Evolutionary conservation across 2,888 invertebrate species (phyloP).

Genomic region (Zygaena filipendulae): DNA sequence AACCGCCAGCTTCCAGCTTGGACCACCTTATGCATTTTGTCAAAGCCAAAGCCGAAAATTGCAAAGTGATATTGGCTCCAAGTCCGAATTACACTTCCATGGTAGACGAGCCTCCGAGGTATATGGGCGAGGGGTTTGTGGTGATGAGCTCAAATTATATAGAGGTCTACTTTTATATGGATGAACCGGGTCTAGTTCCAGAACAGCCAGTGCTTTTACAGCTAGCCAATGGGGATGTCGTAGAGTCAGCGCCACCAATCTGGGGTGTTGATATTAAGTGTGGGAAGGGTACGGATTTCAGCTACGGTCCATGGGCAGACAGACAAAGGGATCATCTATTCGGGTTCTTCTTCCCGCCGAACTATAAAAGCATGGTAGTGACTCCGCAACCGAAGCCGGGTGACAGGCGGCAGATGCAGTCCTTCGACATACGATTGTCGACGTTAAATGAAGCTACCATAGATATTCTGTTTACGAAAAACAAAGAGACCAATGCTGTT

Average conservation of each 20-base stretch:
- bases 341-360: conserved; percentile 95
- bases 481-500: conserved; percentile 93
- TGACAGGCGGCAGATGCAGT: conserved; percentile 87
- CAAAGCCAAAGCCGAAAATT: conserved; percentile 94
- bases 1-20: conserved; percentile 91
- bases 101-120: conserved; percentile 92
- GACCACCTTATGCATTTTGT: conserved; percentile 97
- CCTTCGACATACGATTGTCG: conserved; percentile 92
- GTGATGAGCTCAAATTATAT: conserved; percentile 95
- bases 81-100: conserved; percentile 94
- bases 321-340: conserved; percentile 94
- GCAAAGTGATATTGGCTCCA: conserved; percentile 95
- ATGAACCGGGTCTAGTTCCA: conserved; percentile 93
- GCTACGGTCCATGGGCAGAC: conserved; percentile 99
- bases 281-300: conserved; percentile 95
- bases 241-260: conserved; percentile 92
- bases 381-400: conserved; percentile 88
- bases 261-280: conserved; percentile 97
- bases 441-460: conserved; percentile 94
- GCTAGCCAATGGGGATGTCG: conserved; percentile 92
- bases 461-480: conserved; percentile 96
- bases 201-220: conserved; percentile 91
- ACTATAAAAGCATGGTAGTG: conserved; percentile 82
- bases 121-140: conserved; percentile 99
- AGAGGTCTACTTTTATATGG: conserved; percentile 97